phyloP scores from a whole-genome alignment of 2,113 vertebrate species.

The Ophiodon elongatus region DNA sequence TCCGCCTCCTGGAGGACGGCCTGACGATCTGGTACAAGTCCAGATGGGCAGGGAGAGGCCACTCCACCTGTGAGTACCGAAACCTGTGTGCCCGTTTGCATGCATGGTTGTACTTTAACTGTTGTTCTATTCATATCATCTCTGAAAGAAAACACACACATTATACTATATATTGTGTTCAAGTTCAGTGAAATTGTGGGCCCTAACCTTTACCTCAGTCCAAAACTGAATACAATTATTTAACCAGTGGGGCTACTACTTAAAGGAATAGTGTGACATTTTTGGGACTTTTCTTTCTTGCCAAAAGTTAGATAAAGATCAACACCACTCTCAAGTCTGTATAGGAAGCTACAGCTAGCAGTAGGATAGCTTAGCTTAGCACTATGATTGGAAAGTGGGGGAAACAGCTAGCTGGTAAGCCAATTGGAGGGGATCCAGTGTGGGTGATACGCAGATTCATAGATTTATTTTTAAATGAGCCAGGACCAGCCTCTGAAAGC shows the following conservation, averaged over 20 bases:
- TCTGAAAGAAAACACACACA: background rate
- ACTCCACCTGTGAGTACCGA: constrained; percentile 89
- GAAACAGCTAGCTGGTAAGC: no score
- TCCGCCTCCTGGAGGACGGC: constrained; percentile 92
- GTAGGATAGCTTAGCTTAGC: background rate
- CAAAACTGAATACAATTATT: background rate
- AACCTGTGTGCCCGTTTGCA: background rate
- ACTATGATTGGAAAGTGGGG: background rate
- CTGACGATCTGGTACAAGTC: constrained; percentile 95
- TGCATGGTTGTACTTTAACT: no score
- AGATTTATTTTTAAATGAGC: no score
- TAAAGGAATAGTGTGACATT: no score
- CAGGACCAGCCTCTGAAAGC: no score
- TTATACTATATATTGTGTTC: background rate
- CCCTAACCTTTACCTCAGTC: background rate
- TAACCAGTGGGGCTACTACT: no score
- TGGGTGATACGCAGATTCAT: no score
- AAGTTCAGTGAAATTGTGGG: background rate
- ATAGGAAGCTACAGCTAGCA: no score
- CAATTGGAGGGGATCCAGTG: no score
- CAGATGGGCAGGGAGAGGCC: constrained; percentile 86
- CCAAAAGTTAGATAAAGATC: no score
- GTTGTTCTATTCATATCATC: background rate
- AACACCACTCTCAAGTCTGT: no score
- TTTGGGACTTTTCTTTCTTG: no score